Conservation (phyloP, 2,797 vertebrate species). For the Sebastes taczanowskii region DNA sequence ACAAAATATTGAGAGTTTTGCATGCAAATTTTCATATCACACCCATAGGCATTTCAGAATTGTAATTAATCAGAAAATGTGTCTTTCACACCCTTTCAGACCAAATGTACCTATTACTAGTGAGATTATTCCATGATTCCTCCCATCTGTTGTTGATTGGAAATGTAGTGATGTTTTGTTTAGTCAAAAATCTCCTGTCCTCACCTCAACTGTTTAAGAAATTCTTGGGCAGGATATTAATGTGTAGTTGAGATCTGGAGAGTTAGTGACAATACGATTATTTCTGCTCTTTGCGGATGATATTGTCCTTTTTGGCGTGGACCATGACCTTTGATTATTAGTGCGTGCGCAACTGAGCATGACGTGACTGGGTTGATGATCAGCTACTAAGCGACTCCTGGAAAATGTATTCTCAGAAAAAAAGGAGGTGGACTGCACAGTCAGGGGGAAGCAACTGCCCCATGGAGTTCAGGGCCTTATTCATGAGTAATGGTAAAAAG, state of each 20-base stretch:
- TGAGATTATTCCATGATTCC: neutral
- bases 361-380: neutral
- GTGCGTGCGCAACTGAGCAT: neutral
- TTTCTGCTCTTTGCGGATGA: neutral
- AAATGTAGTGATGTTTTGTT: neutral
- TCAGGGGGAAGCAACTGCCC: neutral
- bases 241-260: neutral
- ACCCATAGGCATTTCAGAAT: neutral
- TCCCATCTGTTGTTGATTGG: constrained; percentile 13
- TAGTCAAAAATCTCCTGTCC: neutral
- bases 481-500: neutral
- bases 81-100: constrained; percentile 17
- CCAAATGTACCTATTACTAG: neutral
- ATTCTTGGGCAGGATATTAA: neutral
- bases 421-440: neutral
- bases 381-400: neutral
- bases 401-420: neutral
- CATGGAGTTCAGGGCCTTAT: neutral
- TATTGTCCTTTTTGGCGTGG: neutral
- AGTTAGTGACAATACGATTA: neutral
- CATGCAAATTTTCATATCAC: constrained; percentile 5
- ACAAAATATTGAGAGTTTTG: neutral
- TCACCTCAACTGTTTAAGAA: neutral
- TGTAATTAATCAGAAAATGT: constrained; percentile 30
- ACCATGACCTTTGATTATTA: neutral